phyloP scores from a whole-genome alignment of 2,888 invertebrate genomes.

The Penaeus monodon region DNA sequence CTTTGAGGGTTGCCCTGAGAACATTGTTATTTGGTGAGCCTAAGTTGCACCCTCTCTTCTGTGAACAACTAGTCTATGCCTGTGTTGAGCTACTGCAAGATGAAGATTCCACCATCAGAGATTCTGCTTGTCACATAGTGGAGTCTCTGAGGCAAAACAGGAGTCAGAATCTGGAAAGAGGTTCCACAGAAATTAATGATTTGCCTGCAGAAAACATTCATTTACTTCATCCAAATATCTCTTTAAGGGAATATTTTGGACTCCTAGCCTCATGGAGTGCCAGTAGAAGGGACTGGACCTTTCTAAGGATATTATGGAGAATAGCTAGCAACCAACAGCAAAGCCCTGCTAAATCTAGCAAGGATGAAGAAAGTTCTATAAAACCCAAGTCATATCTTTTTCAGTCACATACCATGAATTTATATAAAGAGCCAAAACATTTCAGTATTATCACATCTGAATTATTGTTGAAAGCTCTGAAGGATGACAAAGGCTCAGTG shows the following conservation, averaged over 20 bases:
- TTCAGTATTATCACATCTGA: conserved; percentile 10
- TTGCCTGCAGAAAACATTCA: background rate
- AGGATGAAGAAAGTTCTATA: too few relatives aligned
- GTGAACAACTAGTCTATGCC: conserved; percentile 23
- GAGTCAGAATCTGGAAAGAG: too few relatives aligned
- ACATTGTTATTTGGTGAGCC: background rate
- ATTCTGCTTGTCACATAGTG: conserved; percentile 40
- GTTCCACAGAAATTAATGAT: background rate
- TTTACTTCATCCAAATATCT: conserved; percentile 36
- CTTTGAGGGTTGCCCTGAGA: conserved; percentile 24
- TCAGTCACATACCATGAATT: conserved; percentile 47
- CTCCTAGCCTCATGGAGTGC: background rate
- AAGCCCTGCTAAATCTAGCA: too few relatives aligned
- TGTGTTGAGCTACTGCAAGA: conserved; percentile 45
- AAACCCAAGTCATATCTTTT: conserved; percentile 27
- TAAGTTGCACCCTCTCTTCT: background rate
- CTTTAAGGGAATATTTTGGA: conserved; percentile 21
- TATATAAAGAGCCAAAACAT: conserved; percentile 44
- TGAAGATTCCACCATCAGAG: conserved; percentile 46
- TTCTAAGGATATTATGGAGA: conserved; percentile 29
- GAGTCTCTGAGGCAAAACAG: background rate
- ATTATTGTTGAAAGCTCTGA: conserved; percentile 4
- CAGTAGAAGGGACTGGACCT: conserved; percentile 5
- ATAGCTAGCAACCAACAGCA: conserved; percentile 6
- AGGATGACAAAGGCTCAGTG: background rate